A percentile compares a stretch with the other conserved stretches of the same genome.
These are phyloP conservation scores for Eulemur coronatus DNA, from an alignment of 2,797 vertebrate genomes.

Conservation along the genomic window DNA sequence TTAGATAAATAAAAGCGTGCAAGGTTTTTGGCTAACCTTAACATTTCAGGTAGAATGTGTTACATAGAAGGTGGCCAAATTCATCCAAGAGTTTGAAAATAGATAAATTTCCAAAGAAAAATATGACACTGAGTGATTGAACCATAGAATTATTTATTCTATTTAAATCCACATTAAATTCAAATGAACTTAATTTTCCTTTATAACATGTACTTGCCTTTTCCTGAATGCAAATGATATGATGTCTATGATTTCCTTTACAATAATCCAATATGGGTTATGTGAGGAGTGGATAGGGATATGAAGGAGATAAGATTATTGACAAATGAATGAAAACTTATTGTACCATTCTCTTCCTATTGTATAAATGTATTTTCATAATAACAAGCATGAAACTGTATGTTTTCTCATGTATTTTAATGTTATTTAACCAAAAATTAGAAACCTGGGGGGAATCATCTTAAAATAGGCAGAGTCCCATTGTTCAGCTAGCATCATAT, in stretches of 20 bases:
- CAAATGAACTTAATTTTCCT: background rate
- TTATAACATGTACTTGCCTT: background rate
- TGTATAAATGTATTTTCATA: background rate
- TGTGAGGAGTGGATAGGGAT: rapidly evolving
- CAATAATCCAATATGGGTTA: background rate
- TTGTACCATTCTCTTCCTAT: background rate
- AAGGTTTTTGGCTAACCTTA: background rate
- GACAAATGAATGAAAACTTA: background rate
- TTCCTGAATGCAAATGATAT: background rate
- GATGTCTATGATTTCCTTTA: background rate
- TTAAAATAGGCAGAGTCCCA: background rate
- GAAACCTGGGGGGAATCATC: background rate
- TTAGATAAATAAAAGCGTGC: background rate
- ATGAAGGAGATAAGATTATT: background rate
- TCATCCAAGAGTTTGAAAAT: background rate
- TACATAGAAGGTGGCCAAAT: background rate
- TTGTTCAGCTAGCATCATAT: background rate
- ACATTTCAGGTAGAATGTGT: background rate
- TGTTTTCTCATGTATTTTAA: background rate
- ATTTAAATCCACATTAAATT: background rate
- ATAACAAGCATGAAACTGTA: background rate
- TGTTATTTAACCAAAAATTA: background rate
- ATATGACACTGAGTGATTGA: background rate
- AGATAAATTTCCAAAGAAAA: background rate
- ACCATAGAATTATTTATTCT: background rate